Evolutionary conservation across 2,113 vertebrate species (phyloP).

Genomic region (Dinomys branickii): DNA sequence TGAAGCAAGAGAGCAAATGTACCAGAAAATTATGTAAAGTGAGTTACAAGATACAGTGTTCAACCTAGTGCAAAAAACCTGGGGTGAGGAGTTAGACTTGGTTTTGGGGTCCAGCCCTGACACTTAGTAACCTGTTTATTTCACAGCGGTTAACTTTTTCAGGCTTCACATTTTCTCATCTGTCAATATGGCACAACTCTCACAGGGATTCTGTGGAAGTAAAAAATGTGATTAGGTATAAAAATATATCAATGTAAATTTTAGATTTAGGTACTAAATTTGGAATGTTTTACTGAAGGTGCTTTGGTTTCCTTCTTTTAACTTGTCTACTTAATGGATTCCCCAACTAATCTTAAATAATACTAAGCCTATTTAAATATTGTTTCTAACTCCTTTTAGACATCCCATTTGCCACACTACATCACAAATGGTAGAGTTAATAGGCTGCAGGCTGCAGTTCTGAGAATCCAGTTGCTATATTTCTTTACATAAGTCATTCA

Average conservation of each 20-base stretch:
- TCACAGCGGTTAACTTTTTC: not conserved
- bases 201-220: not conserved
- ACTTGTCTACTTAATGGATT: conserved; percentile 52
- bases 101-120: conserved; percentile 10
- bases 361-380: conserved; percentile 65
- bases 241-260: conserved; percentile 16
- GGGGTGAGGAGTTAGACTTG: conserved; percentile 27
- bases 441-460: not conserved
- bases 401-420: conserved; percentile 12
- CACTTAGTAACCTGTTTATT: not conserved
- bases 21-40: conserved; percentile 78
- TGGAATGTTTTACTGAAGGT: conserved; percentile 6
- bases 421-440: conserved; percentile 70
- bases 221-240: conserved; percentile 14
- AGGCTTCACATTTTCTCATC: not conserved
- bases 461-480: conserved; percentile 67
- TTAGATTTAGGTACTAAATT: conserved; percentile 16
- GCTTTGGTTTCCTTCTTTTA: conserved; percentile 41
- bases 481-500: conserved; percentile 77
- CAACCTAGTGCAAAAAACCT: conserved; percentile 65
- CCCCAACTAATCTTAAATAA: conserved; percentile 51
- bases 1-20: conserved; percentile 72
- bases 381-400: conserved; percentile 56
- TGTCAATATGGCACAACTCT: not conserved
- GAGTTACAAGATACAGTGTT: conserved; percentile 64